A percentile compares a stretch with the other conserved stretches of the same genome.
These are phyloP conservation scores for Eleginops maclovinus DNA, from an alignment of 2,113 vertebrate species.

Conservation along the genomic window DNA sequence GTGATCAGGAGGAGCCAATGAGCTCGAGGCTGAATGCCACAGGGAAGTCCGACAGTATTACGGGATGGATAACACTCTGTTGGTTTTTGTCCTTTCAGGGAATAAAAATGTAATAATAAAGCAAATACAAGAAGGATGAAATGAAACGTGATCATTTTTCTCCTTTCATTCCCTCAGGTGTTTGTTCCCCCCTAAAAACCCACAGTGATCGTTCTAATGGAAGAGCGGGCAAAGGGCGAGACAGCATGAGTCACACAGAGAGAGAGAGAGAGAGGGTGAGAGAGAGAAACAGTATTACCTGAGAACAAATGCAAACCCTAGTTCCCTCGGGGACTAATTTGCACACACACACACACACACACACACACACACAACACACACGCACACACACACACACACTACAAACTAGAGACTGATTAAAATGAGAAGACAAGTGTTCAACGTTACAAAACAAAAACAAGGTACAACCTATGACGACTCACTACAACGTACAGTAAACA, in stretches of 20 bases:
- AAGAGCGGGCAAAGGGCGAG: constrained; percentile 56
- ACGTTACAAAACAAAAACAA: constrained; percentile 40
- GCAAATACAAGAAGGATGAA: not conserved
- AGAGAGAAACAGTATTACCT: constrained; percentile 27
- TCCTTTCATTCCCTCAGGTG: constrained; percentile 8
- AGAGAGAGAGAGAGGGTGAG: constrained; percentile 31
- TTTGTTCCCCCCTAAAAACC: constrained; percentile 21
- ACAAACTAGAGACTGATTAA: constrained; percentile 36
- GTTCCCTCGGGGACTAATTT: constrained; percentile 50
- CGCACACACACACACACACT: constrained; percentile 24
- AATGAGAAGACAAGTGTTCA: constrained; percentile 21
- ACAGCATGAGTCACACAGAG: constrained; percentile 67
- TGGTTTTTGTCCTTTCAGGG: too few species aligned
- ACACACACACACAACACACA: constrained; percentile 31
- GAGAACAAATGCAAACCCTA: constrained; percentile 42
- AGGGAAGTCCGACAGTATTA: too few species aligned
- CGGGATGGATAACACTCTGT: too few species aligned
- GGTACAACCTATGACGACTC: constrained; percentile 6
- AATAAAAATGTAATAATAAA: not conserved
- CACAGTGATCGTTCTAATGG: constrained; percentile 50
- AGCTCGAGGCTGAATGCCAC: too few species aligned
- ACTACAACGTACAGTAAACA: constrained; percentile 41
- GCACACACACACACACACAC: constrained; percentile 10
- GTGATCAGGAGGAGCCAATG: not conserved
- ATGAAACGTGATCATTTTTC: not conserved